Base-by-base conservation (phyloP, 2,888 invertebrate species). In the Eustalomyia histrio region DNA sequence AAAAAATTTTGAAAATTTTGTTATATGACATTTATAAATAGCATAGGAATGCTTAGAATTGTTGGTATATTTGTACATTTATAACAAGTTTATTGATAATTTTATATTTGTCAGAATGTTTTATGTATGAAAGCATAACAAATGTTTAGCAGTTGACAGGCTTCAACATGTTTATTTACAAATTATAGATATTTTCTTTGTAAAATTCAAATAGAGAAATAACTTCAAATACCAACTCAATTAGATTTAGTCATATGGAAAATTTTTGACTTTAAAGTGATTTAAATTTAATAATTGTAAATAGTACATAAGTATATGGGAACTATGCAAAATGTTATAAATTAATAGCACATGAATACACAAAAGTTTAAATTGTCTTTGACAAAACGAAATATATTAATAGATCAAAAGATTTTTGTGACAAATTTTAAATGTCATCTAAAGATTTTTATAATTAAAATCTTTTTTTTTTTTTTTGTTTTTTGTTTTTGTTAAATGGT, bases 71-170 rank as follows among this genome's bases (percentile, higher is more conserved):
- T 7, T 73, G 39, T 35, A 10, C 12, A 18, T 61, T 79, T 73
- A 68, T 67, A 47, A 35, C 47, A 47, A 69, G 78, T 79, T 82
- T 82, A 82, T 81, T 83, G 76, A 83, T 83, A 82, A 84, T 82
- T 79, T 83, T 69, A 82, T 83, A 79, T 80, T 83, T 80, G 80
- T 64, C 82, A 80, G 55, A 47, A 68, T 72, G 57, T 43, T 39
- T 35, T 21, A 43, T 55, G 61, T 43, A 17, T 53, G 29, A 29
- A 29, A 6, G 29, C 29, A 7, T 29, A 33, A 3, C 21, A n/a
- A 12, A 64, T 33, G 10, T 33, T 14, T 29, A 39, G 50, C 2
- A 76, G 57, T 67, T 80, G 80, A 80, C 72, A 76, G 67, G 39
- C 63, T 67, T 78, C 64, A 61, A 71, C 39, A 67, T 76, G 75